Base-by-base conservation (phyloP, 92 coral and sea anemone species). In the Parazoanthus swiftii region DNA sequence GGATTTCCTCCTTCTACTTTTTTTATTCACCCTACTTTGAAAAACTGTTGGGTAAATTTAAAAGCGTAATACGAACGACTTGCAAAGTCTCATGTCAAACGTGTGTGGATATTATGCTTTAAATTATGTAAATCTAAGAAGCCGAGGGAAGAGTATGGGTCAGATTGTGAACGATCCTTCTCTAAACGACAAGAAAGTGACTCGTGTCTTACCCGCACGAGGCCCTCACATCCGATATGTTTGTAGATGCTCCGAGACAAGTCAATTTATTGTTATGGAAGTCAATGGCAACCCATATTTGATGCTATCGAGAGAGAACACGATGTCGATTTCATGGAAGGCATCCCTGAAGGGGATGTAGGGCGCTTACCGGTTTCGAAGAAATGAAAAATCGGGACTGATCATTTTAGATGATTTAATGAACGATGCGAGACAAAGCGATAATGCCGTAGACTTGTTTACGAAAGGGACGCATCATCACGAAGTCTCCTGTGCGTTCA, bases 31-130 rank as follows among this genome's bases (percentile, higher is more conserved):
- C 63, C 9, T 14, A 44, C 54, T 79, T 79, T 48, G 39, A 46
- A 4, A 54, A 50, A n/a, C 25, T 79, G 25, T 79, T 36, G 39
- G 39, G 39, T 38, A 35, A 13, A 11, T 25, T 6, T 2, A 54
- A 9, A 79, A 79, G 48, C 82, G 82, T 6, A 79, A 79, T 33
- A 54, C 36, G 5, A 54, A 79, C 2, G 85, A 85, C 20, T 56
- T 87, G 4, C 90, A 90, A 79, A 82, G 90, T 14, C 25, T 86
- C 0, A 80, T 58, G 10, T 80, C 90, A 18, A 78, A 86, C 25
- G 79, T 76, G 6, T 86, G 92, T 48, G 92, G 90, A 23, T 85
- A 90, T 68, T 86, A 81, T 75, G 84, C 90, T 23, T 74, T 90
- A 66, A 46, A 43, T 48, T 90, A 80, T 36, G 38, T 90, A 14